phyloP scores from a whole-genome alignment of 2,113 vertebrate species.

The Megaceryle maxima region DNA sequence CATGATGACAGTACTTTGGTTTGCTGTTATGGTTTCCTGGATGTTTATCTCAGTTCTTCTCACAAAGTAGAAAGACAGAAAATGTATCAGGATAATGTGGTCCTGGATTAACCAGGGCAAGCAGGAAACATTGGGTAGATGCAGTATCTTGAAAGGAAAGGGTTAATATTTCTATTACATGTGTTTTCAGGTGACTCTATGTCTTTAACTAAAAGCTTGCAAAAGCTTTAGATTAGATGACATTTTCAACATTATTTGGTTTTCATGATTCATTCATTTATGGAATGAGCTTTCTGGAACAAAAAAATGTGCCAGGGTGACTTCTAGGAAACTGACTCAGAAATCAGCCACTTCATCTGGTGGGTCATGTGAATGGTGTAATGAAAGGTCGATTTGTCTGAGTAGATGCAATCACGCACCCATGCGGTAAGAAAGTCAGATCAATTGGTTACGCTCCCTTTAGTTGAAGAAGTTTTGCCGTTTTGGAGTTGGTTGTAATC shows the following conservation, averaged over 20 bases:
- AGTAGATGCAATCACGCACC: neutral
- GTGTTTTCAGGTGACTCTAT: neutral
- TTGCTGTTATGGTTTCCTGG: neutral
- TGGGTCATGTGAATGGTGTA: neutral
- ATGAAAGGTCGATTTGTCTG: conserved; percentile 5
- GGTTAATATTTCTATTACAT: neutral
- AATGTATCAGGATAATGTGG: neutral
- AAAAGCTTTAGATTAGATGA: neutral
- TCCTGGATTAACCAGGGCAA: neutral
- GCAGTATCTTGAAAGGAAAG: neutral
- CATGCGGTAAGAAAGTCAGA: neutral
- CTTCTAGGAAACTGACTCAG: conserved; percentile 41
- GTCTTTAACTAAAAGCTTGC: neutral
- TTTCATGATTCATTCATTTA: neutral
- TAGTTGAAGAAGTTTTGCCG: neutral
- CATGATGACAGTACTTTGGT: neutral
- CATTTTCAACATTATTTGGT: neutral
- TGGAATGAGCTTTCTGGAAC: neutral
- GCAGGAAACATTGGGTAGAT: neutral
- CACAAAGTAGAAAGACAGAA: neutral
- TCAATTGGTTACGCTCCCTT: neutral
- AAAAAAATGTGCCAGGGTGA: neutral
- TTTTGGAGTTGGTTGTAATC: neutral
- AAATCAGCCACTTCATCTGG: conserved; percentile 5
- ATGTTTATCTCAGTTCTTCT: neutral